phyloP scores from a whole-genome alignment of 1,140 invertebrate species.

The Samia ricini region DNA sequence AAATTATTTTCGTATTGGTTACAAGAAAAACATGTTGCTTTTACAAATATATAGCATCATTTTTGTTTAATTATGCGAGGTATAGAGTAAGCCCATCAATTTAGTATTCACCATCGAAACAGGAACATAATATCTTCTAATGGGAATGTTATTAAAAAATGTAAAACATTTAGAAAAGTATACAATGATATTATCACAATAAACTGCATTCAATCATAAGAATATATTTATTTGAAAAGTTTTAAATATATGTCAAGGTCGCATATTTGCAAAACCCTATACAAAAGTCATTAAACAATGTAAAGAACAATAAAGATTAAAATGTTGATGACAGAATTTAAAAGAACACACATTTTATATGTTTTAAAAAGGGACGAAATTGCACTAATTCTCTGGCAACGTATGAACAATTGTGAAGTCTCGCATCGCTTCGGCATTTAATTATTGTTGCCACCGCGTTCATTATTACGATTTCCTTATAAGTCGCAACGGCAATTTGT shows the following conservation, averaged over 20 bases:
- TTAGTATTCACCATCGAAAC: too few species aligned
- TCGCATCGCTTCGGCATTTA: slow-evolving; percentile 64
- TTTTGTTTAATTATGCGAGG: too few species aligned
- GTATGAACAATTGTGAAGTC: slow-evolving; percentile 23
- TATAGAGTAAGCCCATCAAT: too few species aligned
- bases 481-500: slow-evolving; percentile 64
- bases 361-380: not conserved
- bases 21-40: too few species aligned
- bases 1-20: too few species aligned
- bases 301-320: not conserved
- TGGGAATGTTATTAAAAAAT: too few species aligned
- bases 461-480: slow-evolving; percentile 65
- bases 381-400: not conserved
- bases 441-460: slow-evolving; percentile 56
- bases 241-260: not conserved
- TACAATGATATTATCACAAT: too few species aligned
- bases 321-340: not conserved
- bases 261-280: not conserved
- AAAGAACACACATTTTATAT: not conserved
- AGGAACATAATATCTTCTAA: too few species aligned
- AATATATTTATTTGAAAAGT: too few species aligned
- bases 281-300: not conserved
- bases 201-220: too few species aligned
- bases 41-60: too few species aligned
- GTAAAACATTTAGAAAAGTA: too few species aligned